Base-by-base conservation (phyloP, 2,888 invertebrate species). In the Standfussiana lucernea region DNA sequence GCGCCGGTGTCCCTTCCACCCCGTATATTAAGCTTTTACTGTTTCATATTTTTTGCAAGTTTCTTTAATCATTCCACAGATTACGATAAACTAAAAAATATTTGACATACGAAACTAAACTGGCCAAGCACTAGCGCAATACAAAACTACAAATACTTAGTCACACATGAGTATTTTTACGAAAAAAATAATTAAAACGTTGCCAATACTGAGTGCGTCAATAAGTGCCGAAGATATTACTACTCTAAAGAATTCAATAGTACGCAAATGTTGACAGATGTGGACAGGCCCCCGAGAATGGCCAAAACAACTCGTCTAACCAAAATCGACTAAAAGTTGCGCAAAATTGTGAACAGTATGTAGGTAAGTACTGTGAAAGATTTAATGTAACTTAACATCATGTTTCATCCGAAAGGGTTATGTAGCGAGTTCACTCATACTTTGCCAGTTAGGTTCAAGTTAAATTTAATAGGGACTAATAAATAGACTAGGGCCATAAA, bases 161-260 rank as follows among this genome's bases (percentile, higher is more conserved):
- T 59, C 47, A 79, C 7, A n/a, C 2, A 28, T n/a, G 6, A 45
- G 66, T 28, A 28, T 28, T 79, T 59, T 42, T 62, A 42, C 10
- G 8, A 21, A 45, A 15, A 64, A 71, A 79, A 40, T 8, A 18
- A 79, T 72, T 37, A 59, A 42, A 68, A 15, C 21, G 35, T 56
- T 81, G 56, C 62, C 82, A 76, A 81, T 64, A 32, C n/a, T n/a
- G 42, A 50, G 35, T 59, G 37, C 64, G 50, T 70, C 40, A 64
- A 35, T 50, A 24, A 66, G 5, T n/a, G 24, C 6, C 65, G 10
- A 28, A 69, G 53, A 13, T 66, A 56, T 45, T 53, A 66, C n/a
- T 59, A 66, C 32, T 35, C 18, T 64, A 68, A 79, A 59, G 40
- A 84, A 84, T 80, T 69, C 18, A 69, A 69, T 66, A 69, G 65